Conservation (phyloP, 2,113 vertebrate genomes). For the Hemicordylus capensis region DNA sequence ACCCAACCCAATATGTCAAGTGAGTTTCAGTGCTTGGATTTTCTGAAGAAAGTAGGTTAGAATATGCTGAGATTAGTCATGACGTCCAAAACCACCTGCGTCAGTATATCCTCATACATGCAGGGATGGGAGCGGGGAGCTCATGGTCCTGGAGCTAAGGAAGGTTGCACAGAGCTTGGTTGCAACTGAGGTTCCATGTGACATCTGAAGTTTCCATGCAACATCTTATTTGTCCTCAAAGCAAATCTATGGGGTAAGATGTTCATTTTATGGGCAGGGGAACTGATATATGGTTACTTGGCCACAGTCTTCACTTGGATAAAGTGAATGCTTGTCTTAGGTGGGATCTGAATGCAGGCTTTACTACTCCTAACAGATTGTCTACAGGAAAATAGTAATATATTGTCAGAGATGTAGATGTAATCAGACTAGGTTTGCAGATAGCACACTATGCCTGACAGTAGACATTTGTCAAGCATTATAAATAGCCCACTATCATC, state of each 20-base stretch:
- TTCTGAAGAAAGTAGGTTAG: too few species aligned
- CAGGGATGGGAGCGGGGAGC: too few species aligned
- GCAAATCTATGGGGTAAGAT: not conserved
- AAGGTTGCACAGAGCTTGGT: too few species aligned
- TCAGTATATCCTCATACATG: too few species aligned
- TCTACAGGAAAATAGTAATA: not conserved
- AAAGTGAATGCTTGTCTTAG: not conserved
- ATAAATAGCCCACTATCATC: not conserved
- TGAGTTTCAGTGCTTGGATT: too few species aligned
- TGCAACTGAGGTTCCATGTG: too few species aligned
- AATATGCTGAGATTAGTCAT: too few species aligned
- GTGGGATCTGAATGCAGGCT: not conserved
- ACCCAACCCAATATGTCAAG: too few species aligned
- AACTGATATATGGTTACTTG: too few species aligned
- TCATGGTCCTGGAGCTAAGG: too few species aligned
- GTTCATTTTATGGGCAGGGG: not conserved
- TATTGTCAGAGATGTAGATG: not conserved
- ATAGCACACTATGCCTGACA: not conserved
- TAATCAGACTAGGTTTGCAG: not conserved
- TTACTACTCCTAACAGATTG: not conserved
- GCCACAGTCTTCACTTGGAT: not conserved
- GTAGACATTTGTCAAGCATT: not conserved
- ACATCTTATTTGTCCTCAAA: not conserved
- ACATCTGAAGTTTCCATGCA: too few species aligned
- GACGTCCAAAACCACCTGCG: too few species aligned